These are phyloP conservation scores for Rhimphoctona megacephalus DNA, from an alignment of 2,888 invertebrate species.

Conservation along the genomic window DNA sequence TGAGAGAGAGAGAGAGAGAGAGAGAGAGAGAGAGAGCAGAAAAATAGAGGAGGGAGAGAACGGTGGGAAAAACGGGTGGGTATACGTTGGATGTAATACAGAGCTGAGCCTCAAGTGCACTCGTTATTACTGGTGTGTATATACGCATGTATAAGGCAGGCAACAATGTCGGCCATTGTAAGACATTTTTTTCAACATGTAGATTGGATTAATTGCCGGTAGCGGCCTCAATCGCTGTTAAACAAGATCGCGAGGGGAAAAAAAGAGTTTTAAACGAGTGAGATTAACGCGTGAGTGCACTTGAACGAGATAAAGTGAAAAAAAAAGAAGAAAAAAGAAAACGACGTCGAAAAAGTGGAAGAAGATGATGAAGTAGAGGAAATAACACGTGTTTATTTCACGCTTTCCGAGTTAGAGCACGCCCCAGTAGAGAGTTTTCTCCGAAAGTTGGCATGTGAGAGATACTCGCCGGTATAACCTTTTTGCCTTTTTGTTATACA, in stretches of 20 bases:
- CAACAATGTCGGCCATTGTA: slow-evolving; percentile 60
- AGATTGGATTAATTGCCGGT: slow-evolving; percentile 62
- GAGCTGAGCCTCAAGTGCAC: slow-evolving; percentile 45
- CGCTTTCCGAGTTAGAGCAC: slow-evolving; percentile 39
- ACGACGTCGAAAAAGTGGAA: background rate
- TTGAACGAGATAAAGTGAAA: slow-evolving; percentile 15
- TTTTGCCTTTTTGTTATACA: background rate
- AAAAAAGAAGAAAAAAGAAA: background rate
- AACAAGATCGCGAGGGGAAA: background rate
- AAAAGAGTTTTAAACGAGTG: background rate
- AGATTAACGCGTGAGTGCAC: slow-evolving; percentile 30
- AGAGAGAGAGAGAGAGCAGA: slow-evolving; percentile 52
- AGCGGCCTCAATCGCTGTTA: slow-evolving; percentile 28
- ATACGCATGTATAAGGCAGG: background rate
- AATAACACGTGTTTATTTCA: slow-evolving; percentile 50
- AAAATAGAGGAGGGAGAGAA: slow-evolving; percentile 1
- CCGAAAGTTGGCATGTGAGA: slow-evolving; percentile 46
- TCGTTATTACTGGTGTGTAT: slow-evolving; percentile 45
- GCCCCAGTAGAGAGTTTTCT: slow-evolving; percentile 6
- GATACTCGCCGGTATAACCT: background rate
- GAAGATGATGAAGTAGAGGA: background rate
- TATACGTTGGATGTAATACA: slow-evolving; percentile 53
- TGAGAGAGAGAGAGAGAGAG: slow-evolving; percentile 69
- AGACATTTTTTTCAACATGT: slow-evolving; percentile 40
- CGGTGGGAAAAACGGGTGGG: slow-evolving; percentile 63